A percentile compares a stretch with the other conserved stretches of the same genome.
phyloP scores from a whole-genome alignment of 2,113 vertebrate species.

The Protomyctophum bolini region DNA sequence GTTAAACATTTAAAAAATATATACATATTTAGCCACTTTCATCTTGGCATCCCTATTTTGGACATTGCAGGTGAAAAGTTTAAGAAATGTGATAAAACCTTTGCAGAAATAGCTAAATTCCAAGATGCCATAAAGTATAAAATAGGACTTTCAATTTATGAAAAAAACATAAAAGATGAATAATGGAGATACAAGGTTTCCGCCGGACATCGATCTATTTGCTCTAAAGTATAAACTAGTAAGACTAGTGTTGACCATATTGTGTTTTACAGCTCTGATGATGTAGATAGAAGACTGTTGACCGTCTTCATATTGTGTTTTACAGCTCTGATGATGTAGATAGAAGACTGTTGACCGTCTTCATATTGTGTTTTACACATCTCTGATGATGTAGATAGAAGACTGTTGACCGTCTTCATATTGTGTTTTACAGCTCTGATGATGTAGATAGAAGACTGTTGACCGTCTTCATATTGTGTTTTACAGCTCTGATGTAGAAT shows the following conservation, averaged over 20 bases:
- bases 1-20: no score
- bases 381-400: constrained; percentile 94
- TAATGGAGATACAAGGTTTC: no score
- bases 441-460: constrained; percentile 88
- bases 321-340: constrained; percentile 94
- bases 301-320: constrained; percentile 19
- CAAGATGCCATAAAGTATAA: no score
- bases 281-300: constrained; percentile 84
- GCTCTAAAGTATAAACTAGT: no score
- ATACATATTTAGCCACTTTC: no score
- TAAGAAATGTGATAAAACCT: no score
- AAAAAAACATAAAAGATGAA: no score
- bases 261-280: constrained; percentile 87
- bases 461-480: constrained; percentile 8
- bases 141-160: no score
- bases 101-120: no score
- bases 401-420: not conserved
- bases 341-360: not conserved
- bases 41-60: no score
- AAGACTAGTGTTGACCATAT: not conserved
- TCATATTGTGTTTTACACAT: constrained; percentile 71
- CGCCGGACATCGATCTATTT: no score
- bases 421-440: constrained; percentile 86
- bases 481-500: constrained; percentile 94
- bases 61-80: no score